phyloP scores from a whole-genome alignment of 2,888 invertebrate species.

The Resseliella maxima region DNA sequence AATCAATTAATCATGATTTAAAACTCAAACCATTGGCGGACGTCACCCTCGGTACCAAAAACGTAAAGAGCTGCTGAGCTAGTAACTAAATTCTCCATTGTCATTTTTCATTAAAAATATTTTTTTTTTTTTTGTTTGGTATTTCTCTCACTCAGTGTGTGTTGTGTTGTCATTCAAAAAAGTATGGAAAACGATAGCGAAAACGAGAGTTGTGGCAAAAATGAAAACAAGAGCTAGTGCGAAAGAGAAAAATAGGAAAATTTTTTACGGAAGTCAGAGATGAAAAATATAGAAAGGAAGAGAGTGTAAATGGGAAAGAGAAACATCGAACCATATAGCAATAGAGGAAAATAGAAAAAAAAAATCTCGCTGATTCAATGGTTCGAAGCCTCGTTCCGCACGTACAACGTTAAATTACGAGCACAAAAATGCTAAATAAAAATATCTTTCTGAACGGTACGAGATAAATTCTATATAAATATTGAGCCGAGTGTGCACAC shows the following conservation, averaged over 20 bases:
- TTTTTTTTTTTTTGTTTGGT: too few relatives aligned
- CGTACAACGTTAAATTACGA: slow-evolving; percentile 41
- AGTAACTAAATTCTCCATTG: slow-evolving; percentile 42
- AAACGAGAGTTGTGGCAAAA: too few relatives aligned
- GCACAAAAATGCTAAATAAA: slow-evolving; percentile 9
- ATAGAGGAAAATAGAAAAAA: neutral
- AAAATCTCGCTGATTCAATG: slow-evolving; percentile 29
- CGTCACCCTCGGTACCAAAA: neutral
- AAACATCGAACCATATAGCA: too few relatives aligned
- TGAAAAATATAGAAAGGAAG: too few relatives aligned
- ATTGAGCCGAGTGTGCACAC: neutral
- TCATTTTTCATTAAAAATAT: slow-evolving; percentile 49
- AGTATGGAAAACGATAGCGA: neutral
- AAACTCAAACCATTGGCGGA: slow-evolving; percentile 23
- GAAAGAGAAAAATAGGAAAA: too few relatives aligned
- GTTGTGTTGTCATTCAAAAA: slow-evolving; percentile 41
- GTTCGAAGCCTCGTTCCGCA: slow-evolving; percentile 12
- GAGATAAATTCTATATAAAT: slow-evolving; percentile 41
- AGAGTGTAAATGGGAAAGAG: too few relatives aligned
- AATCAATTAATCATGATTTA: slow-evolving; percentile 53
- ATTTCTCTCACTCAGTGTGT: too few relatives aligned
- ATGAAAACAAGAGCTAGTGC: too few relatives aligned
- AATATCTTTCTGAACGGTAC: neutral
- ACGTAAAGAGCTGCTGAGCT: neutral
- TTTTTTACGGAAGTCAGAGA: too few relatives aligned